Conservation (phyloP, 1,140 invertebrate species). For the Brachionus rotundiformis region DNA sequence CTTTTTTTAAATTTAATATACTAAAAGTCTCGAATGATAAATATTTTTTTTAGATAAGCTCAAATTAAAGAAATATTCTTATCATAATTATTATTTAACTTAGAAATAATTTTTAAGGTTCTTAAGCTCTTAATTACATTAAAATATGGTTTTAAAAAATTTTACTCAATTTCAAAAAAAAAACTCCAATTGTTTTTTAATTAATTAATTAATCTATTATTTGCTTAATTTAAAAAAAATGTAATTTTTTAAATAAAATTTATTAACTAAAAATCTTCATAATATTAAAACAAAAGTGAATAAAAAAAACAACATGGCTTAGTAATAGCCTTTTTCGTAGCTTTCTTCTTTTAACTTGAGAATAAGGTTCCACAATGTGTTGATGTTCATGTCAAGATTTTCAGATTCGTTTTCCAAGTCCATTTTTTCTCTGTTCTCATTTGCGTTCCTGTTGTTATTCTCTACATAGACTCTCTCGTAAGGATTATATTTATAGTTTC, state of each 20-base stretch:
- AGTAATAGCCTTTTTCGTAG: background rate
- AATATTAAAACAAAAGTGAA: background rate
- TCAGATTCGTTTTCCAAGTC: background rate
- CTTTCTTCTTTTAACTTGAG: background rate
- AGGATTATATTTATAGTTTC: background rate
- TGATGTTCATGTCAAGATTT: slow-evolving; percentile 1
- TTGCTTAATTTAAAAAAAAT: no score
- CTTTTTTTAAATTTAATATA: no score
- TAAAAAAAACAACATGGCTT: background rate
- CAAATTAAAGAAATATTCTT: no score
- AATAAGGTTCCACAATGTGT: background rate
- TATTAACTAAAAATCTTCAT: background rate
- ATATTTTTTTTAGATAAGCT: no score
- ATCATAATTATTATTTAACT: no score
- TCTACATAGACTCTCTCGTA: background rate
- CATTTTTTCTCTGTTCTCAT: slow-evolving; percentile 6
- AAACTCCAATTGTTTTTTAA: no score
- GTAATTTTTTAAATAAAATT: background rate
- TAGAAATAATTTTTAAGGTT: no score
- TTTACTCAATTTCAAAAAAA: no score
- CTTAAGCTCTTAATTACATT: no score
- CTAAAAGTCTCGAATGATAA: no score
- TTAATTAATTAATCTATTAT: no score
- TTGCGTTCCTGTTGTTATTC: background rate
- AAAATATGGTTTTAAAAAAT: no score